Percentiles rank a stretch among this genome's conserved stretches.
Evolutionary conservation across 2,113 vertebrate genomes (phyloP).

Genomic region (Tachysurus fulvidraco): DNA sequence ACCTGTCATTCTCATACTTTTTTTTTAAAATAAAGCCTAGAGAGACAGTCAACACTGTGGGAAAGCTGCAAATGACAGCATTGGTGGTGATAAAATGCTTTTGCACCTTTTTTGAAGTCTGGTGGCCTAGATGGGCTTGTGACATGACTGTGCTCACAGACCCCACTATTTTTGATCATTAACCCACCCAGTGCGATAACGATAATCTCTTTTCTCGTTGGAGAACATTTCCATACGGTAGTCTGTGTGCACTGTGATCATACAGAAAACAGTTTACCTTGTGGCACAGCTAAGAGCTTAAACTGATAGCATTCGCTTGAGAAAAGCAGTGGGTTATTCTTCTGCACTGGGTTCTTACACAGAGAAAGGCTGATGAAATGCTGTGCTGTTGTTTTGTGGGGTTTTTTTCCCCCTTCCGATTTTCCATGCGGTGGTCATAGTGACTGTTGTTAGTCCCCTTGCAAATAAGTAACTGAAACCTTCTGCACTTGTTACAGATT

Average conservation of each 20-base stretch:
- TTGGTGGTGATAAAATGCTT: not conserved
- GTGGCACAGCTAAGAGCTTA: not conserved
- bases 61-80: not conserved
- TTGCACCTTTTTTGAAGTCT: not conserved
- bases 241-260: not conserved
- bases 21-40: not conserved
- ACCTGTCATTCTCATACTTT: not conserved
- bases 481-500: conserved; percentile 74
- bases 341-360: not conserved
- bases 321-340: conserved; percentile 4
- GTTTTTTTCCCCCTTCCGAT: not conserved
- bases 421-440: not conserved
- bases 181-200: not conserved
- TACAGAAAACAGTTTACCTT: conserved; percentile 5
- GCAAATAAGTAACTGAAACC: conserved; percentile 21
- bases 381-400: not conserved
- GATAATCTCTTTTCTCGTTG: not conserved
- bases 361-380: not conserved
- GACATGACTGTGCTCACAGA: not conserved
- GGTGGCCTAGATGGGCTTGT: not conserved
- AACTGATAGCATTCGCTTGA: conserved; percentile 3
- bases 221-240: not conserved
- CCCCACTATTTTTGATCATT: not conserved
- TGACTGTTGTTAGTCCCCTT: not conserved
- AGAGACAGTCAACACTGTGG: not conserved